Base-by-base conservation (phyloP, 2,888 invertebrate species). In the Lobophora halterata region DNA sequence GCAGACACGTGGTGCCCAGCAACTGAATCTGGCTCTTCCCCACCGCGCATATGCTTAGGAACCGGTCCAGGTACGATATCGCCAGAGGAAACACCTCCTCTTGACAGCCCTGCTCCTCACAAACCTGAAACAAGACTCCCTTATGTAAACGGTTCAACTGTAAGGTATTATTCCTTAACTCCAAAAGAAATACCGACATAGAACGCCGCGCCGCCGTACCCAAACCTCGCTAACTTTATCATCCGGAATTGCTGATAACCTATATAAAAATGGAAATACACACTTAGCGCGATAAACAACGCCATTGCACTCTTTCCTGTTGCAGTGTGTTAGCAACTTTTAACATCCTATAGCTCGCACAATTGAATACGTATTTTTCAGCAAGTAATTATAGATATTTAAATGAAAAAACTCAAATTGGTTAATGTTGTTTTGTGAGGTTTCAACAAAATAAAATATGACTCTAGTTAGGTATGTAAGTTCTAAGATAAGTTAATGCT, bases 11-110 rank as follows among this genome's bases (percentile, higher is more conserved):
- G 13, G 97, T 94, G 46, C 97, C 98, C 66, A 98, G 88, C 42
- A 97, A 91, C 86, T 98, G 98, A 48, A 98, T 90, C 73, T 97
- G 95, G 60, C 91, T 92, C 86, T 95, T 95, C 59, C 92, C 90
- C 67, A 97, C 94, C 44, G 91, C 90, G 73, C 94, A 94, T 46
- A 92, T 90, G 69, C 94, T 93, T 62, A 98, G 90, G 89, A 97
- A 97, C 72, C 98, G 92, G 88, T 98, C 98, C 90, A 99, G 88
- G 85, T 95, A 96, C 74, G 95, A 95, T 79, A 97, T 93, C 35
- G 98, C 95, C 70, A 98, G 88, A 25, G 95, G 93, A 75, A 97
- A 97, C 52, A 98, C 97, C 75, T 97, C 96, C 71, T 96, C 95
- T 81, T 97, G 97, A 72, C 97, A 95, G 63, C 93, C 92, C 73